Evolutionary conservation across 2,797 vertebrate species (phyloP).

Genomic region (Darevskia mixta): DNA sequence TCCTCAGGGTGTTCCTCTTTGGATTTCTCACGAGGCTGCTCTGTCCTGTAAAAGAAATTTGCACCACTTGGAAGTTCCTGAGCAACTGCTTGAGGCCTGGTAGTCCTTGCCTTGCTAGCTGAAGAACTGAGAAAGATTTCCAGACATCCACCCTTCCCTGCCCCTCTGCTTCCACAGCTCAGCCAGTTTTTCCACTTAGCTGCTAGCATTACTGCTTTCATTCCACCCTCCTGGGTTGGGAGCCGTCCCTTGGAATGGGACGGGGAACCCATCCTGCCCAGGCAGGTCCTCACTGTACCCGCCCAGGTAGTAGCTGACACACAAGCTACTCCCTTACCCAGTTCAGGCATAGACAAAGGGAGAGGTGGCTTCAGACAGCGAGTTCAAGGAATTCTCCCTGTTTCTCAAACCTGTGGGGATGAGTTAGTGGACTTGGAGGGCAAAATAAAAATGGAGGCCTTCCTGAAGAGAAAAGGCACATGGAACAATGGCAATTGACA

Average conservation of each 20-base stretch:
- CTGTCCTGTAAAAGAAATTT: neutral
- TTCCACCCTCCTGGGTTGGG: slow-evolving; percentile 56
- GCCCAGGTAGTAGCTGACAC: slow-evolving; percentile 49
- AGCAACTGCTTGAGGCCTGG: neutral
- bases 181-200: slow-evolving; percentile 78
- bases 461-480: neutral
- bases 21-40: neutral
- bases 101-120: slow-evolving; percentile 1
- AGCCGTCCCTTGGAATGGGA: slow-evolving; percentile 68
- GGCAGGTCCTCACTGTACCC: slow-evolving; percentile 66
- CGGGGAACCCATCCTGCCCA: slow-evolving; percentile 64
- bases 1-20: neutral
- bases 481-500: neutral
- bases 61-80: neutral
- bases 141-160: slow-evolving; percentile 35
- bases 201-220: slow-evolving; percentile 47
- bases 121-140: slow-evolving; percentile 22
- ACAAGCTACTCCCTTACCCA: slow-evolving; percentile 59
- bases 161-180: slow-evolving; percentile 47
- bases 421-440: neutral
- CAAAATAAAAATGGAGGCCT: neutral
- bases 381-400: neutral
- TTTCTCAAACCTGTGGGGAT: slow-evolving; percentile 9
- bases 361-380: slow-evolving; percentile 33
- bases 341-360: slow-evolving; percentile 47